Evolutionary conservation across 30 jellyfish, hydroid and myxozoan species (phyloP).

Genomic region (Cassiopea xamachana): DNA sequence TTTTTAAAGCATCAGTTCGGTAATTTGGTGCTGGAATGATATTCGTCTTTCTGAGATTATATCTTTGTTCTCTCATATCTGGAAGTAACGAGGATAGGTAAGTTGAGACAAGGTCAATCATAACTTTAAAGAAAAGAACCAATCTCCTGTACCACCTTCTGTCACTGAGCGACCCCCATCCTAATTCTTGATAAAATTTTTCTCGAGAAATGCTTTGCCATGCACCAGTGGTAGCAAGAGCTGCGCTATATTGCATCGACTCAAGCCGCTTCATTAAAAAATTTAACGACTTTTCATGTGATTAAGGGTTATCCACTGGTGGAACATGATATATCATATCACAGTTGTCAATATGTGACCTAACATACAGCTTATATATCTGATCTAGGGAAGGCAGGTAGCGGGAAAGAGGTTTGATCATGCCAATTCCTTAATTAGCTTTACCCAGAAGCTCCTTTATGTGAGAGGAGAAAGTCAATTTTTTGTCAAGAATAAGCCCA

Average conservation of each 20-base stretch:
- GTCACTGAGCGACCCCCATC: no score
- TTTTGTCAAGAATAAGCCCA: conserved; percentile 20
- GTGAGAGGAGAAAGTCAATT: conserved; percentile 47
- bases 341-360: conserved; percentile 15
- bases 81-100: conserved; percentile 32
- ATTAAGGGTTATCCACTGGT: conserved; percentile 18
- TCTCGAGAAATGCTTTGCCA: conserved; percentile 44
- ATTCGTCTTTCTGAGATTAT: conserved; percentile 20
- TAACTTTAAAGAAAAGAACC: conserved; percentile 14
- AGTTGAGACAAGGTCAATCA: conserved; percentile 40
- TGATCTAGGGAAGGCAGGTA: conserved; percentile 39
- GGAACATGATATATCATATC: conserved; percentile 31
- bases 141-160: conserved; percentile 32
- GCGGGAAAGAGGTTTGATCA: conserved; percentile 39
- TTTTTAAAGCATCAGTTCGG: conserved; percentile 40
- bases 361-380: conserved; percentile 15
- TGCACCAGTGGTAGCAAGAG: conserved; percentile 42
- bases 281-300: conserved; percentile 5
- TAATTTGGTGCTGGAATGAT: background rate
- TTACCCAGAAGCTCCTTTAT: conserved; percentile 35
- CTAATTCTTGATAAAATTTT: no score
- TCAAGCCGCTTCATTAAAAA: background rate
- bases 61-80: conserved; percentile 25
- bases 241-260: conserved; percentile 15
- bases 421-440: conserved; percentile 41